Evolutionary conservation across 2,888 invertebrate species (phyloP).

Genomic region (Callyntrura sp.): DNA sequence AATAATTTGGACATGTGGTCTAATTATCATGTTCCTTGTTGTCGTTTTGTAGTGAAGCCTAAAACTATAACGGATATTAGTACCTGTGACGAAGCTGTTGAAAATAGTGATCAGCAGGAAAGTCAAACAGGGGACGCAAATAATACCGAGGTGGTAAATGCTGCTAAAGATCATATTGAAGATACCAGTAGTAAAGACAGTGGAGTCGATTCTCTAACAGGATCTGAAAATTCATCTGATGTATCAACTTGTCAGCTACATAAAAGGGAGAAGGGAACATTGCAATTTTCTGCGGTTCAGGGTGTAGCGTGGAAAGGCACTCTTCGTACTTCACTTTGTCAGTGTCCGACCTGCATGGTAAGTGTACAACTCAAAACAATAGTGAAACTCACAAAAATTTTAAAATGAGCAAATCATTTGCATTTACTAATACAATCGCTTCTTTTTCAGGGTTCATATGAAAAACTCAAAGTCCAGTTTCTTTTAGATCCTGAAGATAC

Average conservation of each 20-base stretch:
- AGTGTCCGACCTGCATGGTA: slow-evolving; percentile 86
- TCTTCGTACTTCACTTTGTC: slow-evolving; percentile 63
- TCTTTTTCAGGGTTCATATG: slow-evolving; percentile 89
- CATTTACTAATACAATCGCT: too few relatives aligned
- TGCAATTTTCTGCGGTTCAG: slow-evolving; percentile 31
- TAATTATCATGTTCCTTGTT: too few relatives aligned
- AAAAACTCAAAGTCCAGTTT: slow-evolving; percentile 89
- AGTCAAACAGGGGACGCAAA: background rate
- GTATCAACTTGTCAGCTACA: slow-evolving; percentile 29
- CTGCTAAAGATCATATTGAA: slow-evolving; percentile 49
- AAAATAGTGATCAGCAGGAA: background rate
- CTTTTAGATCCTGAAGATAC: slow-evolving; percentile 93
- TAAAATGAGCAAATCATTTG: too few relatives aligned
- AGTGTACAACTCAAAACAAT: slow-evolving; percentile 1
- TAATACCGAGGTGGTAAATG: background rate
- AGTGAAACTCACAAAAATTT: too few relatives aligned
- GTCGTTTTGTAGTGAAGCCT: slow-evolving; percentile 20
- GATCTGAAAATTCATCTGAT: slow-evolving; percentile 37
- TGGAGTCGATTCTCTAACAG: slow-evolving; percentile 65
- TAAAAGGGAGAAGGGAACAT: slow-evolving; percentile 26
- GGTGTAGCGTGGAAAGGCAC: slow-evolving; percentile 60
- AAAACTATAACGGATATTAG: background rate
- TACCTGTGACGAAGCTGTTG: slow-evolving; percentile 41
- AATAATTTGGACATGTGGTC: too few relatives aligned
- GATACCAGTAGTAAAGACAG: slow-evolving; percentile 69